Evolutionary conservation across 1,140 invertebrate species (phyloP).

Genomic region (Temnothorax curvispinosus): DNA sequence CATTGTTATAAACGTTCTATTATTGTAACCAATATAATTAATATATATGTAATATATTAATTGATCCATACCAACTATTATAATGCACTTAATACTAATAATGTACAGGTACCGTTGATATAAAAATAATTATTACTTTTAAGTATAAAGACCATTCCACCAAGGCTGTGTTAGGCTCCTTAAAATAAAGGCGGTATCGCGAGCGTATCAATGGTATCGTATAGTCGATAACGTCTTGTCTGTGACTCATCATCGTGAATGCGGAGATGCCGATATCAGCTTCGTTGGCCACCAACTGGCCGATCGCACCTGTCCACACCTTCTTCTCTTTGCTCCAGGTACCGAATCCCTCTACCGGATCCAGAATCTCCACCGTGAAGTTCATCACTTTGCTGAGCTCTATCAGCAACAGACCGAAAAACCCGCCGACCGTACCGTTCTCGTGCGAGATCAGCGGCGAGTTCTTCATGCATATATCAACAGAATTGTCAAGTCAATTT

Average conservation of each 20-base stretch:
- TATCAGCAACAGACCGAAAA: constrained; percentile 65
- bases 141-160: constrained; percentile 77
- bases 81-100: neutral
- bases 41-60: no score
- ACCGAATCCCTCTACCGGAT: constrained; percentile 61
- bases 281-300: constrained; percentile 42
- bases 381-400: constrained; percentile 74
- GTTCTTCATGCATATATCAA: constrained; percentile 55
- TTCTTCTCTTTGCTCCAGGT: constrained; percentile 49
- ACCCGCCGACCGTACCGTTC: constrained; percentile 39
- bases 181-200: constrained; percentile 70
- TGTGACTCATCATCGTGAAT: constrained; percentile 71
- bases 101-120: neutral
- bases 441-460: constrained; percentile 51
- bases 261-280: constrained; percentile 74
- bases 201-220: constrained; percentile 74
- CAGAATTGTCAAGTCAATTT: neutral
- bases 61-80: neutral
- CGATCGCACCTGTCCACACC: constrained; percentile 72
- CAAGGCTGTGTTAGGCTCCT: constrained; percentile 6
- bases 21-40: no score
- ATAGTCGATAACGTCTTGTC: constrained; percentile 75
- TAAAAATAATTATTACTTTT: constrained; percentile 62
- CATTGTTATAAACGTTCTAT: no score
- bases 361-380: constrained; percentile 61